Evolutionary conservation across 2,797 vertebrate genomes (phyloP).

Genomic region (Sebastes kiyomatsui): DNA sequence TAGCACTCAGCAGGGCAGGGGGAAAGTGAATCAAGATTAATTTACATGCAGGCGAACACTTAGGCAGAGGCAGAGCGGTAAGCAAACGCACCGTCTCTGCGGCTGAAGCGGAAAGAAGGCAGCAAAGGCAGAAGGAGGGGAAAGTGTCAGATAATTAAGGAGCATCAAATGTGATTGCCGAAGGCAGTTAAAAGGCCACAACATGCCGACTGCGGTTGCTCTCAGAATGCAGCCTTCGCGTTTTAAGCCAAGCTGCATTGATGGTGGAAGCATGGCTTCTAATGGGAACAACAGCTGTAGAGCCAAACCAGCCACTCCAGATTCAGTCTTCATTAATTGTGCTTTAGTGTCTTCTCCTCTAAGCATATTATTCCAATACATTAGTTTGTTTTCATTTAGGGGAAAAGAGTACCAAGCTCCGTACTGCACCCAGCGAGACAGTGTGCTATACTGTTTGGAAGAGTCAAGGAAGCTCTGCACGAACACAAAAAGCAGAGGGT

Average conservation of each 20-base stretch:
- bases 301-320: constrained; percentile 46
- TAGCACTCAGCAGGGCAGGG: constrained; percentile 99
- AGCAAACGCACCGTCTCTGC: constrained; percentile 96
- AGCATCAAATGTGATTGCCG: constrained; percentile 97
- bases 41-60: constrained; percentile 99
- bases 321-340: constrained; percentile 58
- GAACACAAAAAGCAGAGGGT: constrained; percentile 29
- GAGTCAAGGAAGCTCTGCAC: constrained; percentile 1
- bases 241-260: constrained; percentile 47
- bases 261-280: constrained; percentile 45
- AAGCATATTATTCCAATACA: constrained; percentile 50
- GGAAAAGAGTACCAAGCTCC: constrained; percentile 16
- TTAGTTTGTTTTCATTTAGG: constrained; percentile 60
- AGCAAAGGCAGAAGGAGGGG: constrained; percentile 69
- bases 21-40: constrained; percentile 99
- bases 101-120: constrained; percentile 90
- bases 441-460: background rate
- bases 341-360: constrained; percentile 49
- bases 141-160: constrained; percentile 90
- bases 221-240: constrained; percentile 75
- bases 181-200: constrained; percentile 90
- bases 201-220: constrained; percentile 82
- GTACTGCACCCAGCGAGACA: constrained; percentile 2
- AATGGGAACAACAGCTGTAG: constrained; percentile 60
- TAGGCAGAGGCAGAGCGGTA: constrained; percentile 94